These are phyloP conservation scores for Odontamblyopus lacepedii DNA, from an alignment of 2,797 vertebrate genomes.

Conservation along the genomic window DNA sequence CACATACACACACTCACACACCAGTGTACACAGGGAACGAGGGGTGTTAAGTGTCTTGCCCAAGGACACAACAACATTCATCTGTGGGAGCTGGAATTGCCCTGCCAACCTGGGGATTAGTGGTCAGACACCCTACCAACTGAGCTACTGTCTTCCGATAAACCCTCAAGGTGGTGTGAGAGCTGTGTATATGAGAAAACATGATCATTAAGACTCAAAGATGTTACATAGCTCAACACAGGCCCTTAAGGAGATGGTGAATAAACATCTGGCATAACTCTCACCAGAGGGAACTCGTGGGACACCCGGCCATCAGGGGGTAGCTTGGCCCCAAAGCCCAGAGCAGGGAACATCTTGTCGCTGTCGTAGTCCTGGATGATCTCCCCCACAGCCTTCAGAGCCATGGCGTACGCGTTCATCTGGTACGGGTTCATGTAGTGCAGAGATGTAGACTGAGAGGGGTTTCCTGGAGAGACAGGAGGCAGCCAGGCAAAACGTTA, in stretches of 20 bases:
- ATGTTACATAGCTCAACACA: not conserved
- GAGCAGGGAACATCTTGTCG: slow-evolving; percentile 95
- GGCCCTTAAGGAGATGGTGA: not conserved
- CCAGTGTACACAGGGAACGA: no score
- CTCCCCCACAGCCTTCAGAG: slow-evolving; percentile 92
- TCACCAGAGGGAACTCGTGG: slow-evolving; percentile 94
- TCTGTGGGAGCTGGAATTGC: no score
- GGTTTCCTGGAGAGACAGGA: slow-evolving; percentile 81
- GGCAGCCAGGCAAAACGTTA: slow-evolving; percentile 51
- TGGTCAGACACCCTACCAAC: no score
- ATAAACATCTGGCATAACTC: not conserved
- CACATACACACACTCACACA: no score
- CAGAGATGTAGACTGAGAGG: slow-evolving; percentile 94
- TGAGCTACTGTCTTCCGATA: no score
- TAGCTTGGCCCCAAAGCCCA: slow-evolving; percentile 95
- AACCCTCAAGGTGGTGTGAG: slow-evolving; percentile 5
- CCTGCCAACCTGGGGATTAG: no score
- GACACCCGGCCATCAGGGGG: slow-evolving; percentile 92
- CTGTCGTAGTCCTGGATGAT: slow-evolving; percentile 99
- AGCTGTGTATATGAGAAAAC: not conserved
- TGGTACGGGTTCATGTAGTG: slow-evolving; percentile 99
- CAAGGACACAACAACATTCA: no score
- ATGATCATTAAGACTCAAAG: not conserved
- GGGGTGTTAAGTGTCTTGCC: no score
- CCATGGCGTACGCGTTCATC: slow-evolving; percentile 96